A percentile compares a stretch with the other conserved stretches of the same genome.
Conservation (phyloP, 1,140 invertebrate genomes). For the Homarus americanus region DNA sequence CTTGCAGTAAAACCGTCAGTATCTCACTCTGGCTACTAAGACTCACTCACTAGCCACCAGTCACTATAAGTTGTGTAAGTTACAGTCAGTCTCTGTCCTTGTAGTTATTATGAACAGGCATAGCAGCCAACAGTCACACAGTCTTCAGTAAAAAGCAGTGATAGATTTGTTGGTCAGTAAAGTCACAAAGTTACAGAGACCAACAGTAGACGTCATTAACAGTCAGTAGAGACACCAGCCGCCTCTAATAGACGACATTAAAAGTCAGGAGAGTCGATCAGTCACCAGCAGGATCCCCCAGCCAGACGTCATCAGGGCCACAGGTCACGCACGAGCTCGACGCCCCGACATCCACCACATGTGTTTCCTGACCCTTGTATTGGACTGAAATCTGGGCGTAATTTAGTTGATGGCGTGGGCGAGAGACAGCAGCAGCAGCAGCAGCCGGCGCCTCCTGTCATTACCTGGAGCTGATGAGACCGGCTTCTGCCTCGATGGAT, state of each 20-base stretch:
- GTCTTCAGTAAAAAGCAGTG: too few relatives aligned
- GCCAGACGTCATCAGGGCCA: not conserved
- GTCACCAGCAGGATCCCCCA: not conserved
- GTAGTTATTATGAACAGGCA: too few relatives aligned
- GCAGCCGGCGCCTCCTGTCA: not conserved
- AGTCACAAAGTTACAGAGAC: too few relatives aligned
- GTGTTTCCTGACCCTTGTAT: not conserved
- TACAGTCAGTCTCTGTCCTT: too few relatives aligned
- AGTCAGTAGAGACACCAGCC: not conserved
- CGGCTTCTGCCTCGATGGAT: not conserved
- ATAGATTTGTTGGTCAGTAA: too few relatives aligned
- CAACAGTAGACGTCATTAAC: not conserved
- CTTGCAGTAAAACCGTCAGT: too few relatives aligned
- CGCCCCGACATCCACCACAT: slow-evolving; percentile 3
- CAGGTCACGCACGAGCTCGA: not conserved
- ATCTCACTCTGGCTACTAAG: too few relatives aligned
- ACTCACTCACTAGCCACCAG: too few relatives aligned
- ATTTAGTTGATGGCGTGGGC: slow-evolving; percentile 4
- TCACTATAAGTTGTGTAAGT: too few relatives aligned
- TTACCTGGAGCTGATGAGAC: not conserved
- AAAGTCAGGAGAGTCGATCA: not conserved
- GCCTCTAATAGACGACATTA: not conserved
- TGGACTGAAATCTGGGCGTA: slow-evolving; percentile 13
- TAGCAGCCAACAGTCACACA: too few relatives aligned
- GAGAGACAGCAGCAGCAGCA: not conserved